Conservation (phyloP, 2,888 invertebrate genomes). For the Drosophila pegasa region DNA sequence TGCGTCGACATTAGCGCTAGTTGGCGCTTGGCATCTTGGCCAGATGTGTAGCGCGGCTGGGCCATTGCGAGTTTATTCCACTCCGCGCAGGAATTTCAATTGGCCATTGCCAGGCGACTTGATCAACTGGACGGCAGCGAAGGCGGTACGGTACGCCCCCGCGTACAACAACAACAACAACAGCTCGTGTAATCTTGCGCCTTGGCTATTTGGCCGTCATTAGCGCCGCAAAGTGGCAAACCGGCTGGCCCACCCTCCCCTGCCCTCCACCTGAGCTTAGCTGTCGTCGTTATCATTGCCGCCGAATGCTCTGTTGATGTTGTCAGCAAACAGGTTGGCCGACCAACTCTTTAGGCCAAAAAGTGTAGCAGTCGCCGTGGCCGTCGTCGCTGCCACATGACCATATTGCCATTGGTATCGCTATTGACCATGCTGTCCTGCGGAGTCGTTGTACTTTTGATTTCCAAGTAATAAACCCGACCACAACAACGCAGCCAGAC, state of each 20-base stretch:
- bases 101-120: constrained; percentile 44
- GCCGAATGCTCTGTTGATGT: constrained; percentile 33
- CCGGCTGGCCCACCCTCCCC: constrained; percentile 42
- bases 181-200: constrained; percentile 42
- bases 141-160: constrained; percentile 60
- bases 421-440: constrained; percentile 46
- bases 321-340: constrained; percentile 45
- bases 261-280: not conserved
- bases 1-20: constrained; percentile 58
- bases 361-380: constrained; percentile 62
- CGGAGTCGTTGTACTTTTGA: constrained; percentile 79
- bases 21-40: constrained; percentile 23
- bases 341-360: constrained; percentile 73
- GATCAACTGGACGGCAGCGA: constrained; percentile 25
- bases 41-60: constrained; percentile 36
- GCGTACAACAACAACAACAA: too few relatives aligned
- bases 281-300: constrained; percentile 52
- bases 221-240: constrained; percentile 67
- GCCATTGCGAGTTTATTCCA: constrained; percentile 65
- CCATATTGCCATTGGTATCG: constrained; percentile 20
- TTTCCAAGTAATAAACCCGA: constrained; percentile 69
- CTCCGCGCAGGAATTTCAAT: constrained; percentile 70
- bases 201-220: constrained; percentile 62
- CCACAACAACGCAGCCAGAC: constrained; percentile 29
- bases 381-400: constrained; percentile 19